phyloP scores from a whole-genome alignment of 2,888 invertebrate species.

The Phalangium opilio region DNA sequence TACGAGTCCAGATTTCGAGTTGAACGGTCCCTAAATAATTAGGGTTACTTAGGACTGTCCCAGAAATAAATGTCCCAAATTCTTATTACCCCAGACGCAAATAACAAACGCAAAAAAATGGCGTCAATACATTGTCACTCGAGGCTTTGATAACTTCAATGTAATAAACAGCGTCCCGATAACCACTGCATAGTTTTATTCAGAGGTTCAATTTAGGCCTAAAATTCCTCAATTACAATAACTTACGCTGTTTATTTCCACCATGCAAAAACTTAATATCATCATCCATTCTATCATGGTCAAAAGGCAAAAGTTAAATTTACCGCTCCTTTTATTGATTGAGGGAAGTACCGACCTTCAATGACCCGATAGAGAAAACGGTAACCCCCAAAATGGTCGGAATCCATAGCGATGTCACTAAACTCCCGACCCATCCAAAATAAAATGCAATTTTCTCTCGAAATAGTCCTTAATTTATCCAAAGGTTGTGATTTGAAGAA shows the following conservation, averaged over 20 bases:
- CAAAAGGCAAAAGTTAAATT: neutral
- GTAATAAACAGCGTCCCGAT: slow-evolving; percentile 3
- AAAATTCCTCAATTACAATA: no score
- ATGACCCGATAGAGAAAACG: slow-evolving; percentile 16
- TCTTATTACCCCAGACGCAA: slow-evolving; percentile 37
- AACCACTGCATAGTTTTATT: no score
- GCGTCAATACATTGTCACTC: slow-evolving; percentile 35
- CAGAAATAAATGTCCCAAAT: neutral
- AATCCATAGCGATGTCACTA: slow-evolving; percentile 15
- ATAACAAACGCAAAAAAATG: slow-evolving; percentile 34
- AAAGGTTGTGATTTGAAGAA: slow-evolving; percentile 12
- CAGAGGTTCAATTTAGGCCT: no score
- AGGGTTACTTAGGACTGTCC: neutral
- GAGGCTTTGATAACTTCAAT: slow-evolving; percentile 27
- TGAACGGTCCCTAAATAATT: slow-evolving; percentile 31
- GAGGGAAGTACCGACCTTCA: slow-evolving; percentile 13
- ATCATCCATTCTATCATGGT: neutral
- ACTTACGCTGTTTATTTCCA: no score
- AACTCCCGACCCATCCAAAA: slow-evolving; percentile 16
- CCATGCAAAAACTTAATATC: no score
- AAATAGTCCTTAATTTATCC: slow-evolving; percentile 16
- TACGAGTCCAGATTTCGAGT: slow-evolving; percentile 33
- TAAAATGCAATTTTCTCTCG: slow-evolving; percentile 19
- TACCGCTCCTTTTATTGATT: no score
- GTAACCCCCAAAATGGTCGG: slow-evolving; percentile 14